Base-by-base conservation (phyloP, 1,140 invertebrate species). In the Wasmannia auropunctata region DNA sequence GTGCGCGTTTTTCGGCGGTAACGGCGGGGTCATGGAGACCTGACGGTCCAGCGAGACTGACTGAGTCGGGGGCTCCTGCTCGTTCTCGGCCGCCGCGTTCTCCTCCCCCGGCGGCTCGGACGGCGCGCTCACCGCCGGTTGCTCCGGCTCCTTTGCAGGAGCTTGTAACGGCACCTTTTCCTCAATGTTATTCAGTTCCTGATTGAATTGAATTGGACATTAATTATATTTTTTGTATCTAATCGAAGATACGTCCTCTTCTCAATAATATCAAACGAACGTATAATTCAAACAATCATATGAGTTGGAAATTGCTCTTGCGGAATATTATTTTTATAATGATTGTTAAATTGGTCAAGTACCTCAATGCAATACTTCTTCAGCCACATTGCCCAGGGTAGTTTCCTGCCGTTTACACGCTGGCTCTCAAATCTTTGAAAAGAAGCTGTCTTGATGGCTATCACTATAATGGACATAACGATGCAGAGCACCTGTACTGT, bases 371-470 rank as follows among this genome's bases (percentile, higher is more conserved):
- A 91, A 58, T 95, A 94, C 88, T 95, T 95, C 75, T 94, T 94
- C 40, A 95, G 88, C 94, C 94, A 95, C 93, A 95, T 96, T 40
- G 95, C 96, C 97, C 97, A 98, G 14, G 97, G 97, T 93, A 97
- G 96, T 91, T 96, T 96, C 60, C 96, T 95, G 4, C 97, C 97
- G 86, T 96, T 96, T n/a, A 97, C 87, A 88, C 97, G 96, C 94
- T 97, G 97, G 86, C 97, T 96, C 94, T 97, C 97, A 90, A 97
- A 97, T 93, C 97, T 96, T 93, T 97, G 96, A 90, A 97, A 97
- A 25, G 96, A 95, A 11, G 96, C 96, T 16, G 97, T 97, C 46
- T 96, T 96, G 77, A 96, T 96, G 0, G 97, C 96, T 93, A 97
- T 95, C 91, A 97, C 95, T 43, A 97, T 93, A 46, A 97, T 94